Base-by-base conservation (phyloP, 2,888 invertebrate genomes). In the Cryptophagus acutangulus region DNA sequence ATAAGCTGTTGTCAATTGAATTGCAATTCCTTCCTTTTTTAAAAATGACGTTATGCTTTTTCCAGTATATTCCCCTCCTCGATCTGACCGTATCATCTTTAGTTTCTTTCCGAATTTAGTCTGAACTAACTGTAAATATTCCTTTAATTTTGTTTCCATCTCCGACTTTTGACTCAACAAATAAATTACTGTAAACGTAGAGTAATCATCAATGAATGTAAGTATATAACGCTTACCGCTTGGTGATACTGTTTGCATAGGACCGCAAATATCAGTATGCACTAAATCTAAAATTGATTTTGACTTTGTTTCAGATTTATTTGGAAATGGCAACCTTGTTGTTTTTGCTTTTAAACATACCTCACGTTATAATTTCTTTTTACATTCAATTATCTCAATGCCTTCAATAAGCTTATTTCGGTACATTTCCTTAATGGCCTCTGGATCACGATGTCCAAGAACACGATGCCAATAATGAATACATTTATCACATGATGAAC, bases 1-100 rank as follows among this genome's bases (percentile, higher is more conserved):
- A 39, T 58, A 49, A 33, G 66, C 62, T 36, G 66, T 61, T 40
- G 67, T 65, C 24, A 61, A 56, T 55, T 65, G 57, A 49, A 54
- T 58, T 14, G 38, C 52, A 25, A 61, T 57, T 12, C 59, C 58
- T 47, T 56, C 57, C 40, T 57, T 29, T 34, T 53, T 45, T 46
- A 55, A 62, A 46, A 36, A 61, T 5, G 46, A 43, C 36, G 52
- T 55, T 50, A 62, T 54, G 13, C 61, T 56, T 43, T 51, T 52
- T 12, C 55, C 57, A 25, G 59, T 45, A 46, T 62, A 62, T 45
- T 63, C 58, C 14, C 55, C 46, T 2, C 61, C 60, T 48, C 59
- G 61, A 46, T 62, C 53, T 2, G 37, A 33, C 17, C 44, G 30
- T 12, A 40, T 13, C 2, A 17, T 33, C 8, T 33, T 28, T 24